Conservation (phyloP, 2,113 vertebrate genomes). For the Sylvia atricapilla region DNA sequence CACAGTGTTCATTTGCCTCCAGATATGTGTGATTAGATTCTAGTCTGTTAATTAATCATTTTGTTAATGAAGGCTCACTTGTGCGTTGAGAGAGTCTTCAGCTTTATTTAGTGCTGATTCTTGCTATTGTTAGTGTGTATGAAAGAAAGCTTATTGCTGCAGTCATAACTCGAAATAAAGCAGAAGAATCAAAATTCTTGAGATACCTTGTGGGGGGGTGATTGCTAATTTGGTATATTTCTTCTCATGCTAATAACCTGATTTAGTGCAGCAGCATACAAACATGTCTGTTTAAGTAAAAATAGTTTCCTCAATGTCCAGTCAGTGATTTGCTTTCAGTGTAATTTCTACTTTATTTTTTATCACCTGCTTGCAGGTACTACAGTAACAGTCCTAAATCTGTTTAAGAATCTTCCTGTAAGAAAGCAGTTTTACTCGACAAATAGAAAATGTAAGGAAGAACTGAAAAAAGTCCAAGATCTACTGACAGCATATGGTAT, state of each 20-base stretch:
- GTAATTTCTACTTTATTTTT: neutral
- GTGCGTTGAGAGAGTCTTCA: neutral
- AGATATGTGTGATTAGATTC: neutral
- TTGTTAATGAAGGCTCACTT: neutral
- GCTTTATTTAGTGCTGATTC: neutral
- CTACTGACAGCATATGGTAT: conserved; percentile 87
- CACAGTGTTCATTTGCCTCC: neutral
- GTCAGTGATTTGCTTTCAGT: neutral
- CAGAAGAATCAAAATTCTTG: neutral
- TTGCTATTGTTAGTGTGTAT: neutral
- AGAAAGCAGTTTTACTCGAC: conserved; percentile 92
- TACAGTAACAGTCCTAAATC: conserved; percentile 84
- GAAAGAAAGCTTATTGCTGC: neutral
- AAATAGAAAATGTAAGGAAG: conserved; percentile 91
- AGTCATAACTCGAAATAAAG: neutral
- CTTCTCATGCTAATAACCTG: neutral
- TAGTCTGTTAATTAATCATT: neutral
- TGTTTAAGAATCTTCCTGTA: conserved; percentile 95
- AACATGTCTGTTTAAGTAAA: neutral
- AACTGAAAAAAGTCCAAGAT: conserved; percentile 89
- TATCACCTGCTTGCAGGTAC: conserved; percentile 79
- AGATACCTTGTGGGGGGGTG: neutral
- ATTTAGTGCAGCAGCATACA: neutral
- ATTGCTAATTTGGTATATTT: neutral
- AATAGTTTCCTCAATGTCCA: neutral